Percentiles rank a stretch among this genome's conserved stretches.
Conservation (phyloP, 1,140 invertebrate species). For the Bombus balteatus region DNA sequence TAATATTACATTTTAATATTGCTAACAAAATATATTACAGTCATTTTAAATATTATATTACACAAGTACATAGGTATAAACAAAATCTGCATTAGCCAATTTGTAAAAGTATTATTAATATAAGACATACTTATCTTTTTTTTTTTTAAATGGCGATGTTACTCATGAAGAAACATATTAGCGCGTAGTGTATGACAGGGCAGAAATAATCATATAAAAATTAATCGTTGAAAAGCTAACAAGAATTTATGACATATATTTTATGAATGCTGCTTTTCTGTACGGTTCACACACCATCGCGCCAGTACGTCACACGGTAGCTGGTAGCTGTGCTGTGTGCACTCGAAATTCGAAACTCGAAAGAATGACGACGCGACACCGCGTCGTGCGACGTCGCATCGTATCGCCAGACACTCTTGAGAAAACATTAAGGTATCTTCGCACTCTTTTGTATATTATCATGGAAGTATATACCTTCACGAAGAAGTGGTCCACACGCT, state of each 20-base stretch:
- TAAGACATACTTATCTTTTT: not conserved
- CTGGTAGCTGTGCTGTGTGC: constrained; percentile 21
- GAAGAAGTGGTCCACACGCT: constrained; percentile 29
- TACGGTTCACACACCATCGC: too few species aligned
- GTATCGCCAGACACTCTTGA: constrained; percentile 49
- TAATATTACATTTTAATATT: too few species aligned
- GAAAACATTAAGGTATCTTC: constrained; percentile 38
- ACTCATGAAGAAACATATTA: not conserved
- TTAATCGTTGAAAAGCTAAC: not conserved
- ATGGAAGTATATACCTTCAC: not conserved
- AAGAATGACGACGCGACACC: constrained; percentile 25
- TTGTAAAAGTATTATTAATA: not conserved
- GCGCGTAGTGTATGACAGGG: not conserved
- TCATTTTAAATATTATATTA: not conserved
- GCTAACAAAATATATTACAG: not conserved
- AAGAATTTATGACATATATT: constrained; percentile 44
- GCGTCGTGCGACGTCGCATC: too few species aligned
- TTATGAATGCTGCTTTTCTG: not conserved
- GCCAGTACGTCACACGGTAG: not conserved
- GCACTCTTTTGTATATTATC: not conserved
- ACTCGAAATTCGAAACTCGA: constrained; percentile 1
- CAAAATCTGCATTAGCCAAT: not conserved
- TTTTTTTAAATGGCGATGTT: not conserved
- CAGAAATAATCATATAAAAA: not conserved
- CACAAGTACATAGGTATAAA: not conserved